A percentile compares a stretch with the other conserved stretches of the same genome.
These are phyloP conservation scores for Trididemnum clinides DNA, from an alignment of 23 tunicate genomes.

Conservation along the genomic window DNA sequence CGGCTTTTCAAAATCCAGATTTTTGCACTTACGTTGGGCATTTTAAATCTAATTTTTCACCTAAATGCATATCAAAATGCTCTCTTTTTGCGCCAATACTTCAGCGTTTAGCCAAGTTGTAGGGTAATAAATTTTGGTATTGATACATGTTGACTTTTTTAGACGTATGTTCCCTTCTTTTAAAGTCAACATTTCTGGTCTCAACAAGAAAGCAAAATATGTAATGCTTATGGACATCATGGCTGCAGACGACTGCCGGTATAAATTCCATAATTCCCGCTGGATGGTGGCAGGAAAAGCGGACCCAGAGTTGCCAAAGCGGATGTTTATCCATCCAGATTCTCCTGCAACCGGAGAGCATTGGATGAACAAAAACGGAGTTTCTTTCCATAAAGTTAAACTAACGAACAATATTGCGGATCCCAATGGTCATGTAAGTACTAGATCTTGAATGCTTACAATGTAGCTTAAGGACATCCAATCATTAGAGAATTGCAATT, in stretches of 20 bases:
- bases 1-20: too few species aligned
- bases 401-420: slow-evolving; percentile 97
- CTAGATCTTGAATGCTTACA: too few species aligned
- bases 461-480: too few species aligned
- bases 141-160: too few species aligned
- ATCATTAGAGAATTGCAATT: too few species aligned
- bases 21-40: too few species aligned
- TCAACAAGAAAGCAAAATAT: slow-evolving; percentile 92
- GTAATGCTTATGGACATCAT: slow-evolving; percentile 97
- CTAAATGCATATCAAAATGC: too few species aligned
- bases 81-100: too few species aligned
- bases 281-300: slow-evolving; percentile 99
- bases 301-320: slow-evolving; percentile 90
- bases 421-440: slow-evolving; percentile 92
- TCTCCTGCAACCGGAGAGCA: slow-evolving; percentile 93
- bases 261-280: slow-evolving; percentile 93
- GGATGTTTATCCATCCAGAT: slow-evolving; percentile 96
- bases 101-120: too few species aligned
- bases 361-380: slow-evolving; percentile 97
- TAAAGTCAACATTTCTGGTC: slow-evolving; percentile 81
- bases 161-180: slow-evolving; percentile 98
- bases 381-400: slow-evolving; percentile 94
- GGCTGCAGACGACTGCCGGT: slow-evolving; percentile 89
- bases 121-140: too few species aligned
- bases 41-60: too few species aligned